Conservation (phyloP, 1,140 invertebrate genomes). For the Drosophila quadrilineata region DNA sequence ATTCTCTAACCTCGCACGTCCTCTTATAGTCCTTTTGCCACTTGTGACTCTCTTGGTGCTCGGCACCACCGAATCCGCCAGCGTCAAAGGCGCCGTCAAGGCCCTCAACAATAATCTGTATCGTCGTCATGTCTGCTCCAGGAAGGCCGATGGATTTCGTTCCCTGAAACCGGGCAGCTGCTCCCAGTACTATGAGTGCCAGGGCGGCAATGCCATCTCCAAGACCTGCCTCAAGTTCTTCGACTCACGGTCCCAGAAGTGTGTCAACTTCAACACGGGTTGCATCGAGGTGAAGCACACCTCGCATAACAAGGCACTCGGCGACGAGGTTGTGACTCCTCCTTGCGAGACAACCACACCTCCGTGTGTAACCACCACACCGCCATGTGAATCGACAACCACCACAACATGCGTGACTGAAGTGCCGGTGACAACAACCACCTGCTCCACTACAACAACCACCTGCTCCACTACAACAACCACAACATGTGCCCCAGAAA, state of each 20-base stretch:
- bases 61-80: background rate
- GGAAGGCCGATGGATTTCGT: conserved; percentile 56
- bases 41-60: conserved; percentile 3
- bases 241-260: conserved; percentile 46
- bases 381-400: background rate
- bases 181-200: conserved; percentile 63
- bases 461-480: background rate
- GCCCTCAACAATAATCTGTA: background rate
- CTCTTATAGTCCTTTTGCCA: conserved; percentile 12
- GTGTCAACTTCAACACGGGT: conserved; percentile 56
- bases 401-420: background rate
- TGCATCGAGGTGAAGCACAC: conserved; percentile 41
- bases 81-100: background rate
- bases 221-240: conserved; percentile 51
- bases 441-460: background rate
- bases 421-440: background rate
- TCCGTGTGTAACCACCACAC: conserved; percentile 3
- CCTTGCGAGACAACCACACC: conserved; percentile 29
- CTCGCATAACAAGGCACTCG: background rate
- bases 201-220: conserved; percentile 39
- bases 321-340: background rate
- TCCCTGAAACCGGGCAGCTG: conserved; percentile 67
- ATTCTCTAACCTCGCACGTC: background rate
- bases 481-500: background rate
- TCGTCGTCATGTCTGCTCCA: conserved; percentile 46